Evolutionary conservation across 1,140 invertebrate species (phyloP).

Genomic region (Drosophila punjabiensis): DNA sequence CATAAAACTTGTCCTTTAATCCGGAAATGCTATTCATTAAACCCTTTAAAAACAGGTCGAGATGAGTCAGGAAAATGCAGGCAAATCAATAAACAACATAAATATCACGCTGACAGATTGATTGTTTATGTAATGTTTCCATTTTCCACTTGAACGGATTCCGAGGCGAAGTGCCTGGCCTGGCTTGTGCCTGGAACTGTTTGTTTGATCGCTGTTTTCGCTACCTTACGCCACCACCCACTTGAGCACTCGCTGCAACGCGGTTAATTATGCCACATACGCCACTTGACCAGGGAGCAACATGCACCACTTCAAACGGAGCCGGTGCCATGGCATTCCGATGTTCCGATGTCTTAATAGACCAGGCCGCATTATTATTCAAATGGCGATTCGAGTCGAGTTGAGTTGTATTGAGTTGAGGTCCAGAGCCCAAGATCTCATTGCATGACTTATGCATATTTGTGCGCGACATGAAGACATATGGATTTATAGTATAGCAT

Average conservation of each 20-base stretch:
- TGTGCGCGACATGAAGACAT: constrained; percentile 53
- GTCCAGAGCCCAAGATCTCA: constrained; percentile 16
- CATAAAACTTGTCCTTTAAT: constrained; percentile 2
- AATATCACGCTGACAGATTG: constrained; percentile 46
- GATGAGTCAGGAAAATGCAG: constrained; percentile 46
- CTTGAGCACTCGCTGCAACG: constrained; percentile 50
- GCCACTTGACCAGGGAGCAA: constrained; percentile 47
- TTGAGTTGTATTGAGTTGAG: constrained; percentile 11
- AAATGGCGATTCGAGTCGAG: constrained; percentile 50
- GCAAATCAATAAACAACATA: constrained; percentile 28
- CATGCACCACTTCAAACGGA: constrained; percentile 62
- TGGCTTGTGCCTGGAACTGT: constrained; percentile 17
- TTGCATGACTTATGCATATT: constrained; percentile 61
- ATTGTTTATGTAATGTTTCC: constrained; percentile 33
- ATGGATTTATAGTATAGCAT: constrained; percentile 25
- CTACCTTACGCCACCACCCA: constrained; percentile 62
- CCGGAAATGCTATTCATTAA: constrained; percentile 5
- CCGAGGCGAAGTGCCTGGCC: constrained; percentile 15
- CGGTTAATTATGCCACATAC: constrained; percentile 57
- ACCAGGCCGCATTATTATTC: constrained; percentile 70
- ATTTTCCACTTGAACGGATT: constrained; percentile 36
- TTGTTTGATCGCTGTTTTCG: constrained; percentile 41
- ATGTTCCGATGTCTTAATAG: constrained; percentile 73
- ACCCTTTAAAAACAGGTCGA: not conserved
- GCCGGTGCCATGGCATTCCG: constrained; percentile 64